phyloP scores from a whole-genome alignment of 2,797 vertebrate genomes.

The Danio tinwini region DNA sequence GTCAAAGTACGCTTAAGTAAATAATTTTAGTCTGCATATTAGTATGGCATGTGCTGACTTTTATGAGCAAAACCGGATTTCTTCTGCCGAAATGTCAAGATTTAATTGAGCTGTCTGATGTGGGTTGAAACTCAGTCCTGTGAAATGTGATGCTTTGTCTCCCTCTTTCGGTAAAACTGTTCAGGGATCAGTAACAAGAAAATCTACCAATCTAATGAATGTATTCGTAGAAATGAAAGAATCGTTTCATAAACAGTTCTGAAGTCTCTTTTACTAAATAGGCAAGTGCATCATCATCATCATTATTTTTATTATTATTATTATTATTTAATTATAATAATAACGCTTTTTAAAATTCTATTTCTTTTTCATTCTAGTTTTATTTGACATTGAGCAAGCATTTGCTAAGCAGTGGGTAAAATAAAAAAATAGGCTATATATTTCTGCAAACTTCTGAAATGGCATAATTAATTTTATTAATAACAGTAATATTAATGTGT shows the following conservation, averaged over 20 bases:
- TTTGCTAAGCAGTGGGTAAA: too few species aligned
- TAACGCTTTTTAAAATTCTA: too few species aligned
- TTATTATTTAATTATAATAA: too few species aligned
- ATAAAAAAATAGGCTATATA: too few species aligned
- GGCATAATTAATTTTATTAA: too few species aligned
- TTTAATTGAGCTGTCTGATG: background rate
- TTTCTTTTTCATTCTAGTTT: too few species aligned
- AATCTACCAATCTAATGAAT: background rate
- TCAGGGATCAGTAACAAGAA: background rate
- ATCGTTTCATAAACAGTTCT: too few species aligned
- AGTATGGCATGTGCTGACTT: background rate
- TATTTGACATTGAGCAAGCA: too few species aligned
- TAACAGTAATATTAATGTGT: too few species aligned
- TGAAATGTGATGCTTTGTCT: slow-evolving; percentile 22
- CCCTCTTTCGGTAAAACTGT: slow-evolving; percentile 21
- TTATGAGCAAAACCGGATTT: background rate
- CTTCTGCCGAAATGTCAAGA: background rate
- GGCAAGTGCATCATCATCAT: background rate
- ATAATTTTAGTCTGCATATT: background rate
- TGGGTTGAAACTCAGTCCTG: background rate
- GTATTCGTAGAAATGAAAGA: too few species aligned
- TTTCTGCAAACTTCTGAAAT: too few species aligned
- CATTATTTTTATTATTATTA: too few species aligned
- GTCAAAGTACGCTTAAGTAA: background rate
- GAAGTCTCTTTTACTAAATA: background rate